Evolutionary conservation across 2,888 invertebrate species (phyloP), one percentile per base, ranked within the genome.

Genomic region (Odiellus spinosus): DNA sequence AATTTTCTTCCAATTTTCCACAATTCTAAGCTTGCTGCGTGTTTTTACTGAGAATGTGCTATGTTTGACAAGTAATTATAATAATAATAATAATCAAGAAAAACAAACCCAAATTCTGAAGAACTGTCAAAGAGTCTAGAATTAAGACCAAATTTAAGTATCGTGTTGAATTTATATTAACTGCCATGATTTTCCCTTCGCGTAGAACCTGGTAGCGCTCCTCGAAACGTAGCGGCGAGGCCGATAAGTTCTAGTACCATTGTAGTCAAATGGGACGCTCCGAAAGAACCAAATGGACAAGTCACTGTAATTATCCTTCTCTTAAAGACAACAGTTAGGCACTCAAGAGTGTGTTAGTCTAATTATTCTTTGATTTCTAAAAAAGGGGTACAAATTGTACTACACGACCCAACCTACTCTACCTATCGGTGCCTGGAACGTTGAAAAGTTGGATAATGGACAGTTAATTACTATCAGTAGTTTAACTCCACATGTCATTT

Each of bases 201-300:
- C 72, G 1, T 72, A 95, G 93, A 85, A 74, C 95, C 95, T 54
- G 91, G 91, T 61, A 85, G 87, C 61, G 85, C 95, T 46, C 96
- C 96, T 5, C 74, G 83, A 59, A 88, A 90, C 68, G 88, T 96
- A 38, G 83, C 84, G 72, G 93, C 88, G 46, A 76, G 90, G 46
- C 88, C 95, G 6, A 75, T 93, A 56, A 91, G 88, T 67, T 84
- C 90, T 46, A 88, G 84, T 64, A 91, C 93, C 36, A 87, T 98
- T 80, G 82, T 93, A 49, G 90, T 98, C 58, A 87, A 90, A 64
- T 98, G 98, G 98, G 86, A 88, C 60, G 90, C 90, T 64, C 96
- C 96, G 15, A 90, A 91, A 66, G 87, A 86, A 46, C 91, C 95
- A 43, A 95, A 95, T 65, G 96, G 96, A 59, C 85, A 87, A 76